Evolutionary conservation across 35 echinoderm and acorn worm genomes (phyloP).

Genomic region (Apostichopus japonicus): DNA sequence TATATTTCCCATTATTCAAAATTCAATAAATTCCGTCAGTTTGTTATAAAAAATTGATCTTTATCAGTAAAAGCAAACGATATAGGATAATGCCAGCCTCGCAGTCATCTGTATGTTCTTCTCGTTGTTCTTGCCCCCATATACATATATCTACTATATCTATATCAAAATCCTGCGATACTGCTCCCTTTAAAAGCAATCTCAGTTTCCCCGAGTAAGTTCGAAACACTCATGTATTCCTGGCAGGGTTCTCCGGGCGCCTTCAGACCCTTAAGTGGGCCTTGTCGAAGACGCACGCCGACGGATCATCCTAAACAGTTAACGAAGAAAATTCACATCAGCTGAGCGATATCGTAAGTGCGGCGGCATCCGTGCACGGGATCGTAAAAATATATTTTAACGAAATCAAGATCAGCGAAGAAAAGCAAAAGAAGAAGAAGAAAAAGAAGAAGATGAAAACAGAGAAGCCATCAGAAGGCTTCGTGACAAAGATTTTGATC

Average conservation of each 20-base stretch:
- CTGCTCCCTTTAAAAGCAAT: conserved; percentile 32
- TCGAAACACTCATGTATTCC: conserved; percentile 49
- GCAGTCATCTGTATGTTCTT: too few species aligned
- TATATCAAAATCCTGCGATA: neutral
- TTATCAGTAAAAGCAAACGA: too few species aligned
- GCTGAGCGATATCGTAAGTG: conserved; percentile 29
- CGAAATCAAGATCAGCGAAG: neutral
- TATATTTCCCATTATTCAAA: too few species aligned
- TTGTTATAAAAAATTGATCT: too few species aligned
- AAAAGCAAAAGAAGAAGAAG: neutral
- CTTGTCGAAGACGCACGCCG: conserved; percentile 26
- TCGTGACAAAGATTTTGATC: conserved; percentile 5
- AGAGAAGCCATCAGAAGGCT: neutral
- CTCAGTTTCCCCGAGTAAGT: neutral
- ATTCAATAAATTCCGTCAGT: too few species aligned
- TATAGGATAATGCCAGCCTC: too few species aligned
- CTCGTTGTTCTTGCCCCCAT: neutral
- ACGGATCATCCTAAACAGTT: conserved; percentile 25
- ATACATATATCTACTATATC: neutral
- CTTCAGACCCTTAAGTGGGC: conserved; percentile 37
- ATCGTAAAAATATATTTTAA: neutral
- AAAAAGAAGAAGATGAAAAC: neutral
- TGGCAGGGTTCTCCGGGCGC: conserved; percentile 38
- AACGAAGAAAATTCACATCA: conserved; percentile 21
- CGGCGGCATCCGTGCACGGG: neutral